These are phyloP conservation scores for Rhyzopertha dominica DNA, from an alignment of 1,140 invertebrate genomes.

Conservation along the genomic window DNA sequence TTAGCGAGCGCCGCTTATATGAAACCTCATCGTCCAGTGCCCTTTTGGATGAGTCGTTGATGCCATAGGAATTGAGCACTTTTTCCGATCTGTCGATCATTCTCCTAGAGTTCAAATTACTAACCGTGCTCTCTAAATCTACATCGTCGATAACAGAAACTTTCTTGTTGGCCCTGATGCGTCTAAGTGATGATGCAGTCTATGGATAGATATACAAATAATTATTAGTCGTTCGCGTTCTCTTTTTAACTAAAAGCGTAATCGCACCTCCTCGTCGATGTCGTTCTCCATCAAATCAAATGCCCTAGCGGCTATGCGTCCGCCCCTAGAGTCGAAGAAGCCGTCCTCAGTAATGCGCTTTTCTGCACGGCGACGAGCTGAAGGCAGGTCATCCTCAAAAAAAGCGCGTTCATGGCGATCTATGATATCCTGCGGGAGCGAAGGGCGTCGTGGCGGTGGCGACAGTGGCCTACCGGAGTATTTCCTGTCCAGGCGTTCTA, in stretches of 20 bases:
- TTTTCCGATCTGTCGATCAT: conserved; percentile 52
- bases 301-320: conserved; percentile 24
- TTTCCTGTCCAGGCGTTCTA: conserved; percentile 69
- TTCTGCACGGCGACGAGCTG: conserved; percentile 36
- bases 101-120: conserved; percentile 51
- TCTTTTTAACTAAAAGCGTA: conserved; percentile 21
- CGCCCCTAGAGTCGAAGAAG: conserved; percentile 37
- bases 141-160: conserved; percentile 52
- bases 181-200: conserved; percentile 37
- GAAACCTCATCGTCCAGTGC: conserved; percentile 44
- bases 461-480: conserved; percentile 52
- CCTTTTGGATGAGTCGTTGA: conserved; percentile 44
- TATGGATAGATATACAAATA: too few relatives aligned
- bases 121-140: conserved; percentile 52
- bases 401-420: conserved; percentile 50
- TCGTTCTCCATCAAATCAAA: conserved; percentile 36
- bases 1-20: conserved; percentile 48
- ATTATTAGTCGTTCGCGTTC: too few relatives aligned
- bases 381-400: conserved; percentile 47
- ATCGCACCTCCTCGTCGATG: conserved; percentile 41
- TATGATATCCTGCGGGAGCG: conserved; percentile 41
- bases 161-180: conserved; percentile 52
- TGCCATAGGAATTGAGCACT: conserved; percentile 54
- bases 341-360: conserved; percentile 37
- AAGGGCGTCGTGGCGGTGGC: conserved; percentile 36